Base-by-base conservation (phyloP, 2,113 vertebrate species). In the Cnemophilus loriae region DNA sequence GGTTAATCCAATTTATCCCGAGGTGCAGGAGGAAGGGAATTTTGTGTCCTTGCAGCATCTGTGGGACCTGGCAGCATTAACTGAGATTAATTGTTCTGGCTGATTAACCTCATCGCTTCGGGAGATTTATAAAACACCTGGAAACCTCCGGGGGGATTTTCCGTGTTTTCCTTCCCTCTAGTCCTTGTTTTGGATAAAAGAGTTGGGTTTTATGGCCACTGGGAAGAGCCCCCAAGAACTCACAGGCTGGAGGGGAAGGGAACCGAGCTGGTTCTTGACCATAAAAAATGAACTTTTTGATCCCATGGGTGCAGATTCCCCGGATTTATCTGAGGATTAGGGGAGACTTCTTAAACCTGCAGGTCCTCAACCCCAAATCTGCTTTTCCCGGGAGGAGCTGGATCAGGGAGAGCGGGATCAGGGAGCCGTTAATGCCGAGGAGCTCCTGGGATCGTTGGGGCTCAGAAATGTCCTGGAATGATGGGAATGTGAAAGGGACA, bases 201-300 rank as follows among this genome's bases (percentile, higher is more conserved):
- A 20, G 5, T 35, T 8, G 15, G 16, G 9, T 71, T 24, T 4
- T 22, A 1, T 59, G 67, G 47, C 50, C 28, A 32, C 49, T n/a
- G 4, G 20, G 60, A 17, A 27, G 30, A 50, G 53, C 42, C 17
- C 0, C 7, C 1, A 24, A n/a, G 53, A 10, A 23, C 41, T 37
- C 17, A 2, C 33, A 33, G 10, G 13, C 46, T 11, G 14, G 7
- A 39, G 33, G 28, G 13, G 39, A 5, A 2, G 35, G 74, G 14
- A 21, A 28, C 14, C 7, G 30, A 52, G 52, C 60, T 69, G 24
- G 1, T 37, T 23, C 77, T 53, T 41, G 68, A 26, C 18, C 20
- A 2, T 41, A 13, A n/a, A 15, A 41, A 30, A 46, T 0, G 12
- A 81, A 24, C 10, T 30, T 1, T 32, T 16, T 22, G 32, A 73